Base-by-base conservation (phyloP, 2,797 vertebrate genomes). In the Falco biarmicus region DNA sequence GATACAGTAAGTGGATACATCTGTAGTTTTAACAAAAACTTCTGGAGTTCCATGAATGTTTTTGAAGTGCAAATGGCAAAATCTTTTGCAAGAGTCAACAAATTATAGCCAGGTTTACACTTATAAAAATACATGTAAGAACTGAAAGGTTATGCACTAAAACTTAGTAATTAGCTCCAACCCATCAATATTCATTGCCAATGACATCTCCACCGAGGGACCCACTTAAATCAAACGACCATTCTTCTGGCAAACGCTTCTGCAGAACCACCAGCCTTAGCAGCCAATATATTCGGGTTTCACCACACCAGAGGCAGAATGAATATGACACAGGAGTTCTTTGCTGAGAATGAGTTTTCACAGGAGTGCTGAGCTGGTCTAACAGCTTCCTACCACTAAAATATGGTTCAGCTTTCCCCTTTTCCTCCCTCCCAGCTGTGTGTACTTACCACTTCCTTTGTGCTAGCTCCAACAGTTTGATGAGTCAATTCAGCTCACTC, bases 381-480 rank as follows among this genome's bases (percentile, higher is more conserved):
- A 96, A 95, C 81, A 92, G 86, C 81, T 96, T 96, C 87, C 84
- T 94, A 89, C 71, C 73, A 88, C 92, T 95, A 93, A 95, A 97
- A 94, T 95, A 95, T 61, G 68, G 53, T 71, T 95, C 76, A 86
- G 92, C 61, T 96, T 93, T 94, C 68, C 84, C 37, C 37, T 93
- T 94, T 92, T 94, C 92, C 61, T 80, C 84, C 4, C 4, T 87
- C 89, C 75, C 94, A 96, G 96, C 95, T 97, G 95, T 81, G 87
- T 89, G 87, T 94, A 96, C 92, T 95, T 92, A 89, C 68, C 75
- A 75, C 65, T 92, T 95, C 92, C 92, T 96, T 97, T 96, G 91
- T 94, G 91, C 82, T 85, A 68, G 92, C 92, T 96, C 93, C 94
- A 97, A 87, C 95, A 91, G 61, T 96, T 96, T 96, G 95, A 97